Conservation (phyloP, 2,888 invertebrate species). For the Rhingia campestris region DNA sequence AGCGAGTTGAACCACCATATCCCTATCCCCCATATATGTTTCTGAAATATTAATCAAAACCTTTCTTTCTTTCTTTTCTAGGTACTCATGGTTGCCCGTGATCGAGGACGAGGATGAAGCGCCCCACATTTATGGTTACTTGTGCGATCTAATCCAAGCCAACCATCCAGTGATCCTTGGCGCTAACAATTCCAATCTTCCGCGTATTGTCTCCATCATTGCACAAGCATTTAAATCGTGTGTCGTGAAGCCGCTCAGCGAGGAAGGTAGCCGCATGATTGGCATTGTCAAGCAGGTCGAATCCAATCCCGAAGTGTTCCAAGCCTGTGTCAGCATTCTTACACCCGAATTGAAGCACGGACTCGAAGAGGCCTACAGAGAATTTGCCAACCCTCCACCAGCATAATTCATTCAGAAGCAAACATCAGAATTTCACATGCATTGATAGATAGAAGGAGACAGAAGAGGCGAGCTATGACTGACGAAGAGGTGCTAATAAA, state of each 20-base stretch:
- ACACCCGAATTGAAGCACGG: conserved; percentile 92
- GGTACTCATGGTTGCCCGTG: conserved; percentile 97
- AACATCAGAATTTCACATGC: conserved; percentile 54
- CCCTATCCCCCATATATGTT: no score
- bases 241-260: conserved; percentile 89
- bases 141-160: conserved; percentile 96
- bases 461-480: conserved; percentile 18
- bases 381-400: conserved; percentile 78
- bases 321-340: conserved; percentile 90
- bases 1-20: no score
- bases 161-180: conserved; percentile 95
- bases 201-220: conserved; percentile 92
- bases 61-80: conserved; percentile 76
- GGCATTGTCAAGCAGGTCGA: conserved; percentile 94
- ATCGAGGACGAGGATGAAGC: conserved; percentile 98
- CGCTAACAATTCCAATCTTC: conserved; percentile 93
- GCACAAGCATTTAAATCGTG: conserved; percentile 94
- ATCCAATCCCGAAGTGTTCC: conserved; percentile 90
- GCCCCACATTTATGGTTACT: conserved; percentile 95
- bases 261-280: conserved; percentile 90
- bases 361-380: conserved; percentile 87
- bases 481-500: background rate
- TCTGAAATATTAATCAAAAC: background rate
- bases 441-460: conserved; percentile 20
- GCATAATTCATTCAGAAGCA: conserved; percentile 65